Conservation (phyloP, 1,140 invertebrate species). For the Belonocnema kinseyi region DNA sequence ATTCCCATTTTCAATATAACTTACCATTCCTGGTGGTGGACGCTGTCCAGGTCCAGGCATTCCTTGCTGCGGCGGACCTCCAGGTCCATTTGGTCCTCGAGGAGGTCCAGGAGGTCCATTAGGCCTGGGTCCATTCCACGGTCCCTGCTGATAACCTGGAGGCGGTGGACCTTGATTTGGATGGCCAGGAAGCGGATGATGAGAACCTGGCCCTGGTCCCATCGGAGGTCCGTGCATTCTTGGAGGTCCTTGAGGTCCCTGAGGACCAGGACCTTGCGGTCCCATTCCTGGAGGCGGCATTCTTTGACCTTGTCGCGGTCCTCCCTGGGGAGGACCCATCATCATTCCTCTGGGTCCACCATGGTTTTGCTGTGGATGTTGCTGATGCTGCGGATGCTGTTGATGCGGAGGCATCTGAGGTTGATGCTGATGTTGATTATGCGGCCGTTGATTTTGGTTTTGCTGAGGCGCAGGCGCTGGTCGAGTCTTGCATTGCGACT, state of each 20-base stretch:
- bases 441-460: constrained; percentile 73
- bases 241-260: constrained; percentile 77
- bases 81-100: constrained; percentile 61
- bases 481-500: constrained; percentile 92
- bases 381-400: constrained; percentile 70
- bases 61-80: constrained; percentile 68
- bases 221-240: constrained; percentile 82
- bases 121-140: constrained; percentile 78
- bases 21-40: constrained; percentile 83
- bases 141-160: constrained; percentile 78
- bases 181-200: constrained; percentile 74
- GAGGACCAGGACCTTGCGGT: constrained; percentile 62
- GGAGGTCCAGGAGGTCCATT: constrained; percentile 77
- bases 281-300: constrained; percentile 67
- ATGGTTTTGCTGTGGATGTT: constrained; percentile 75
- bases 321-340: constrained; percentile 81
- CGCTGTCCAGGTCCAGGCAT: constrained; percentile 79
- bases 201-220: constrained; percentile 69
- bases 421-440: constrained; percentile 75
- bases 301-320: constrained; percentile 76
- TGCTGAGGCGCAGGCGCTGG: constrained; percentile 83
- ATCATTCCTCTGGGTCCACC: constrained; percentile 78
- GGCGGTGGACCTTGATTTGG: constrained; percentile 76
- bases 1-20: constrained; percentile 12
- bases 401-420: constrained; percentile 75